Conservation (phyloP, 2,888 invertebrate species). For the Ashinkailepas kermadecensis region DNA sequence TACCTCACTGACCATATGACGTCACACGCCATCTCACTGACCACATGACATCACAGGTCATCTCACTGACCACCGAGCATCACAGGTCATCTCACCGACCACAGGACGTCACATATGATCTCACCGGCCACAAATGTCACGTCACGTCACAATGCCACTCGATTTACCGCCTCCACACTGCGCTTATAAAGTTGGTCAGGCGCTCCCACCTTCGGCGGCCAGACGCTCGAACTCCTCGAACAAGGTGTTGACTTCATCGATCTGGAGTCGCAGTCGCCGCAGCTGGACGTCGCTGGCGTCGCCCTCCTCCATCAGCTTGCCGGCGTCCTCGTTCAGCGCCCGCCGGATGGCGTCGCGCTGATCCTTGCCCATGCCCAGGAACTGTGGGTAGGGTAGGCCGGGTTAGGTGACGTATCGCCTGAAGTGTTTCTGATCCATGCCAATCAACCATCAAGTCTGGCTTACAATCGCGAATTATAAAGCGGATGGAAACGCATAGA, state of each 20-base stretch:
- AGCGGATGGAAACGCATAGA: no score
- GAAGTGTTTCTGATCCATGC: no score
- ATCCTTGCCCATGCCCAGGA: constrained; percentile 91
- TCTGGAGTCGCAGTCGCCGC: constrained; percentile 78
- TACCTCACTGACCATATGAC: no score
- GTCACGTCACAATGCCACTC: no score
- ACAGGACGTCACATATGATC: no score
- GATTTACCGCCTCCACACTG: no score
- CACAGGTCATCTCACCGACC: neutral
- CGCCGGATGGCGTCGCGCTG: constrained; percentile 89
- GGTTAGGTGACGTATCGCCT: no score
- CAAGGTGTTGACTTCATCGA: constrained; percentile 87
- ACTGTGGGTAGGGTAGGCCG: constrained; percentile 47
- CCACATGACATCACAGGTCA: neutral
- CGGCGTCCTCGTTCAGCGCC: constrained; percentile 94
- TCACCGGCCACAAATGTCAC: no score
- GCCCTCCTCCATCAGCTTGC: constrained; percentile 89
- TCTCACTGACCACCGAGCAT: neutral
- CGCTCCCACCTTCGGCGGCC: constrained; percentile 50
- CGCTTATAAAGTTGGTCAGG: no score
- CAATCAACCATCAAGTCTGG: no score
- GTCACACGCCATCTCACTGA: neutral
- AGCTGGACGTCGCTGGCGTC: constrained; percentile 92
- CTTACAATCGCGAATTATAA: no score
- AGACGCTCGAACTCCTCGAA: constrained; percentile 82